phyloP scores from a whole-genome alignment of 2,888 invertebrate genomes.

The Phania funesta region DNA sequence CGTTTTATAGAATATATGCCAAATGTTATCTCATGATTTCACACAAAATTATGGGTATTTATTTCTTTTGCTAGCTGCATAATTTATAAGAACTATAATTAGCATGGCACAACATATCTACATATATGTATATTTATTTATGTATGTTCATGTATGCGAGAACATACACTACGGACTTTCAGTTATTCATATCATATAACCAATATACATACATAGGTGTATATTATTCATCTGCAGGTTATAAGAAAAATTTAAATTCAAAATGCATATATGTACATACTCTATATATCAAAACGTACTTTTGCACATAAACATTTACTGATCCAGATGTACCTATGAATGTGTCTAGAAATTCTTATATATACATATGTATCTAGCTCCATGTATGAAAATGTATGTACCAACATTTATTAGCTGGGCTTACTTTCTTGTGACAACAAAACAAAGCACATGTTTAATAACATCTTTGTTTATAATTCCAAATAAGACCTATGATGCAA shows the following conservation, averaged over 20 bases:
- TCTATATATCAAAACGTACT: background rate
- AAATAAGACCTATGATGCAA: background rate
- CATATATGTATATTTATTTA: background rate
- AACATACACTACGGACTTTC: background rate
- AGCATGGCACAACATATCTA: slow-evolving; percentile 13
- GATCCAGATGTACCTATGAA: background rate
- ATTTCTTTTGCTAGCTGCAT: slow-evolving; percentile 21
- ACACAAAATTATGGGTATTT: background rate
- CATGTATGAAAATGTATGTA: background rate
- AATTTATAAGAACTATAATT: slow-evolving; percentile 33
- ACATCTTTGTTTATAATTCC: slow-evolving; percentile 4
- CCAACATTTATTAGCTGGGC: background rate
- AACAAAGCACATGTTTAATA: slow-evolving; percentile 51
- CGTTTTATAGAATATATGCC: slow-evolving; percentile 6
- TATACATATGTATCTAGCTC: background rate
- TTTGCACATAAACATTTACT: slow-evolving; percentile 2
- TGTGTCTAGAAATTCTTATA: background rate
- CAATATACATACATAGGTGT: background rate
- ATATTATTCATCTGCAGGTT: background rate
- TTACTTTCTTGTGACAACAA: slow-evolving; percentile 18
- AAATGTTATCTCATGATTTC: slow-evolving; percentile 26
- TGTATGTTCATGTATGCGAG: background rate
- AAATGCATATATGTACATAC: background rate
- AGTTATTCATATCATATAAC: background rate
- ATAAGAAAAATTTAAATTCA: background rate